Percentiles rank a stretch among this genome's conserved stretches.
These are phyloP conservation scores for Cryptoblepharus egeriae DNA, from an alignment of 2,797 vertebrate genomes.

Conservation along the genomic window DNA sequence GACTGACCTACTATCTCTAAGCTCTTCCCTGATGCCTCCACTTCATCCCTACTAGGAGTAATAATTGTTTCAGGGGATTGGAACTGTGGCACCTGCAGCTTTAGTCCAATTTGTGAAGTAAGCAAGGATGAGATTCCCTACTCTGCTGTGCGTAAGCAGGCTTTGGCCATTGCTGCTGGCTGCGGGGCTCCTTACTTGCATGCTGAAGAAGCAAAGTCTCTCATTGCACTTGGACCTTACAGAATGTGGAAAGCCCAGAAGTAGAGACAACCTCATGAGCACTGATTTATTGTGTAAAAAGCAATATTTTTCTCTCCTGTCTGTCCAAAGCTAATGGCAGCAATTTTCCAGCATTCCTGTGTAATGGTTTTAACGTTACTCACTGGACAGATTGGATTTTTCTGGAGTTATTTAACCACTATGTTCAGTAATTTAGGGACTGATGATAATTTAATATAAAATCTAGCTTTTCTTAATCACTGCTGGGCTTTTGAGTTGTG, in stretches of 20 bases:
- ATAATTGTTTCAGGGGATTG: slow-evolving; percentile 13
- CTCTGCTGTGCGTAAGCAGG: slow-evolving; percentile 14
- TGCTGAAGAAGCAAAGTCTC: slow-evolving; percentile 55
- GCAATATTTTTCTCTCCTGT: slow-evolving; percentile 76
- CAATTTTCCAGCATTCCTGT: slow-evolving; percentile 74
- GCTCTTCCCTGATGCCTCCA: slow-evolving; percentile 7
- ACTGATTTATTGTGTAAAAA: slow-evolving; percentile 88
- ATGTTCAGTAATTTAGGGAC: slow-evolving; percentile 84
- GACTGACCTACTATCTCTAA: slow-evolving; percentile 17
- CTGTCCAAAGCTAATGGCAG: slow-evolving; percentile 87
- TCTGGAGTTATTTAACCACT: slow-evolving; percentile 85
- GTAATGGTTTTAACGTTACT: slow-evolving; percentile 84
- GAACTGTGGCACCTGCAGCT: slow-evolving; percentile 27
- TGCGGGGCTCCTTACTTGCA: not conserved
- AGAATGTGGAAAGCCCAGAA: slow-evolving; percentile 75
- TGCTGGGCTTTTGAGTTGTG: slow-evolving; percentile 73
- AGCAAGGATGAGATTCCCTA: slow-evolving; percentile 35
- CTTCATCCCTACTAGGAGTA: not conserved
- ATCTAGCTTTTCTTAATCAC: slow-evolving; percentile 83
- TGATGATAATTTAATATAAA: slow-evolving; percentile 87
- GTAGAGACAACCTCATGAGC: slow-evolving; percentile 79
- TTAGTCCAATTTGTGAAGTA: slow-evolving; percentile 24
- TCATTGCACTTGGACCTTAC: slow-evolving; percentile 70
- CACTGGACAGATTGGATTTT: slow-evolving; percentile 80
- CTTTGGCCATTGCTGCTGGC: slow-evolving; percentile 44